phyloP scores from a whole-genome alignment of 2,888 invertebrate species.

The Hirtodrosophila confusa region DNA sequence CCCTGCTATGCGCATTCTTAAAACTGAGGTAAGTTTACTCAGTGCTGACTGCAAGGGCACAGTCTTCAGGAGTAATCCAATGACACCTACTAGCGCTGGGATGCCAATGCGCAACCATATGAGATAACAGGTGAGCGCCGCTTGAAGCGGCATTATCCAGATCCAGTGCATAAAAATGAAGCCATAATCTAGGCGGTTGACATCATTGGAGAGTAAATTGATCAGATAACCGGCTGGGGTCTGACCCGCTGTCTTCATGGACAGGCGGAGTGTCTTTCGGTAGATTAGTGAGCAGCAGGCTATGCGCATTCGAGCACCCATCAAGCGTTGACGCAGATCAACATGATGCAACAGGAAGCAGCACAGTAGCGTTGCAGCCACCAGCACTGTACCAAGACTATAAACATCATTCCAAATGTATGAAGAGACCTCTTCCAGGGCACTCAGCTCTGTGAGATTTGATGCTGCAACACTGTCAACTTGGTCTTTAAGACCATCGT shows the following conservation, averaged over 20 bases:
- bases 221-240: constrained; percentile 95
- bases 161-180: constrained; percentile 93
- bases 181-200: constrained; percentile 94
- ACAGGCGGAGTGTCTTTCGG: constrained; percentile 87
- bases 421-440: constrained; percentile 28
- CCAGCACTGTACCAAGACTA: constrained; percentile 80
- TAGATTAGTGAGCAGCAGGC: constrained; percentile 85
- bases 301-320: constrained; percentile 88
- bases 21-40: constrained; percentile 82
- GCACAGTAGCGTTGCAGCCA: constrained; percentile 77
- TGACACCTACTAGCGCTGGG: constrained; percentile 91
- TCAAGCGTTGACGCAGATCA: constrained; percentile 81
- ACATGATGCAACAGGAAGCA: constrained; percentile 84
- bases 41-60: constrained; percentile 90
- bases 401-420: constrained; percentile 81
- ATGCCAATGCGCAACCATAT: constrained; percentile 90
- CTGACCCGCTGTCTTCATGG: constrained; percentile 88
- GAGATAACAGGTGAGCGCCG: constrained; percentile 88
- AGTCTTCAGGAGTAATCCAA: constrained; percentile 90
- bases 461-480: background rate
- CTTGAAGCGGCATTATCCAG: constrained; percentile 92
- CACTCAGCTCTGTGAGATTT: constrained; percentile 27
- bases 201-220: constrained; percentile 97
- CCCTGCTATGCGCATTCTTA: constrained; percentile 91
- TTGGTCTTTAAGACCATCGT: constrained; percentile 41